Base-by-base conservation (phyloP, 2,888 invertebrate genomes). In the Aethes cnicana region DNA sequence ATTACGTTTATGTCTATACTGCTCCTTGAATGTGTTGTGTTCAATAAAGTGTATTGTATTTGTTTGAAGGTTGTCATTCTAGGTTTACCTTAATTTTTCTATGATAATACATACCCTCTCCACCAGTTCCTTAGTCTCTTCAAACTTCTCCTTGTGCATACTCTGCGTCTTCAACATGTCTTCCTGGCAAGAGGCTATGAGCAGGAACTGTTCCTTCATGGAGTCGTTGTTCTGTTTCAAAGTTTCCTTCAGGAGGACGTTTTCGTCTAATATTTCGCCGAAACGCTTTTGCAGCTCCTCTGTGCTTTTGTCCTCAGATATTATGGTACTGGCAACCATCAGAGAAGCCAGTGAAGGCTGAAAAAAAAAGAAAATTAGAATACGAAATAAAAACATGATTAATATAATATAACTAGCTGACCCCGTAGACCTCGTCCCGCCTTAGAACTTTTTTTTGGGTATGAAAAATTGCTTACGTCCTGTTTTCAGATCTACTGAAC, bases 201-300 rank as follows among this genome's bases (percentile, higher is more conserved):
- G 84, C 21, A 91, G 79, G 59, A 93, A 92, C 72, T 94, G 93
- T 35, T 92, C 90, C 64, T 93, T 93, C 91, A 94, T 92, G 0
- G 92, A 91, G 33, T 91, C 80, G 61, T 94, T 94, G 66, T 94
- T 94, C 61, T 93, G 91, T 12, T 90, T 87, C 25, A 94, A 72
- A 0, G 92, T 92, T 59, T 93, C 93, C 69, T 91, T 90, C 25
- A 93, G 69, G 17, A 91, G 84, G 0, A 85, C 66, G 64, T 92
- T 92, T 66, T 92, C 92, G 56, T 91, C 91, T 0, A 92, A 69
- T 1, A 92, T 63, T 41, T 91, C 90, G 0, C 84, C 87, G 47
- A 92, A 85, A 7, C 83, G 84, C 55, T 87, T 79, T 62, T 91
- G 88, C 3, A 91, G 69, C 26, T 91, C 91, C 5, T 79, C 81